These are phyloP conservation scores for Callinectes sapidus DNA, from an alignment of 2,888 invertebrate genomes.

Conservation along the genomic window DNA sequence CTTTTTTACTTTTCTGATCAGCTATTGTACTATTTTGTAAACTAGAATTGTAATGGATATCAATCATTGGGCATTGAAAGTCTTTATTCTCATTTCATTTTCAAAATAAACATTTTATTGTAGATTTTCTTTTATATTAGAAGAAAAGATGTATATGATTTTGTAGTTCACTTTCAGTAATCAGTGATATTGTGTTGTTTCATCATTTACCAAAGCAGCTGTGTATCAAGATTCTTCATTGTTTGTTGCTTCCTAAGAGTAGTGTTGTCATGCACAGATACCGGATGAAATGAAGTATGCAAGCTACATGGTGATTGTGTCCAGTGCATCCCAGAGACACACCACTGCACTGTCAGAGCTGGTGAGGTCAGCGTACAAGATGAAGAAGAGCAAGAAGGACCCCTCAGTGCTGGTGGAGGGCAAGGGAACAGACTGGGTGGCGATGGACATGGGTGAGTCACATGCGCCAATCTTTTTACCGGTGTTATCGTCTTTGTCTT, in stretches of 20 bases:
- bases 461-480: background rate
- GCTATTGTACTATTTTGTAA: too few relatives aligned
- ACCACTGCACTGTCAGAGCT: slow-evolving; percentile 75
- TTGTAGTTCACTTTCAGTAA: too few relatives aligned
- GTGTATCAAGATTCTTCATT: background rate
- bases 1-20: too few relatives aligned
- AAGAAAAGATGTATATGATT: too few relatives aligned
- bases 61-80: too few relatives aligned
- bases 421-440: slow-evolving; percentile 51
- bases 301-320: slow-evolving; percentile 89
- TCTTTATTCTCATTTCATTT: background rate
- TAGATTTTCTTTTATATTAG: too few relatives aligned
- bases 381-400: slow-evolving; percentile 71
- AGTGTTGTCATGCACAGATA: slow-evolving; percentile 76
- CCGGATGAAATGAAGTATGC: slow-evolving; percentile 87
- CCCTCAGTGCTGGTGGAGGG: slow-evolving; percentile 49
- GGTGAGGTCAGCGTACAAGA: slow-evolving; percentile 73
- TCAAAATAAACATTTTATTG: too few relatives aligned
- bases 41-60: too few relatives aligned
- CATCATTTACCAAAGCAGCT: too few relatives aligned
- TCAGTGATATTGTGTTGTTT: too few relatives aligned
- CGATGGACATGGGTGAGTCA: slow-evolving; percentile 58
- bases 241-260: background rate
- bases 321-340: slow-evolving; percentile 76
- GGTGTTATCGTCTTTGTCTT: background rate